Conservation (phyloP, 2,797 vertebrate genomes). For the Pseudocheirus occidentalis region DNA sequence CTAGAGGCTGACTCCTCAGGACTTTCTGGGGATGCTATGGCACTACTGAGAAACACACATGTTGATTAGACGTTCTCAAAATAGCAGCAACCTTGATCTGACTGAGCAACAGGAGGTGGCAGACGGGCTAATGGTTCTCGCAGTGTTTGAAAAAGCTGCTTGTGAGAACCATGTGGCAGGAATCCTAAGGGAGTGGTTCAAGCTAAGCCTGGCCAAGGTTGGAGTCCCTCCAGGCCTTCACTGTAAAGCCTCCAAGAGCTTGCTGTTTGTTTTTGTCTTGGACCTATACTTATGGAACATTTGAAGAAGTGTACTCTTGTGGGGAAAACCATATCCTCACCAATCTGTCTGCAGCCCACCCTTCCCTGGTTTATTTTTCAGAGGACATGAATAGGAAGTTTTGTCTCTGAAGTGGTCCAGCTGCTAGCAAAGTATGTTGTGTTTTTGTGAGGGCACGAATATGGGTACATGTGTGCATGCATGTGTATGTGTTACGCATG, state of each 20-base stretch:
- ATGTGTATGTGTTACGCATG: neutral
- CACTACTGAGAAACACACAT: constrained; percentile 38
- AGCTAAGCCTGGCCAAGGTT: neutral
- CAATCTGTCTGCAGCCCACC: neutral
- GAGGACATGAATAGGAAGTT: constrained; percentile 34
- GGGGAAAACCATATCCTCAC: neutral
- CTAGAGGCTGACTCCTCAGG: constrained; percentile 38
- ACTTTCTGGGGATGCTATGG: constrained; percentile 5
- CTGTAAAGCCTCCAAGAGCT: constrained; percentile 46
- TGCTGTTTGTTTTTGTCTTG: constrained; percentile 23
- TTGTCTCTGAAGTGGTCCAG: constrained; percentile 13
- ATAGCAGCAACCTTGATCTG: constrained; percentile 48
- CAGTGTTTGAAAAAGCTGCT: neutral
- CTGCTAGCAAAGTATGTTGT: neutral
- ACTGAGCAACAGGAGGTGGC: constrained; percentile 28
- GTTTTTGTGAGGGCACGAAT: neutral
- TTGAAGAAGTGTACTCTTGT: constrained; percentile 28
- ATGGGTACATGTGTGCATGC: neutral
- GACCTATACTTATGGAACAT: constrained; percentile 11
- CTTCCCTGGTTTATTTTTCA: constrained; percentile 44
- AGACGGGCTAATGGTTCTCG: constrained; percentile 33
- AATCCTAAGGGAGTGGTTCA: neutral
- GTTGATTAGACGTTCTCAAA: constrained; percentile 57
- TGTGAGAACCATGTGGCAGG: constrained; percentile 8
- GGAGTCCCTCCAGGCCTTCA: constrained; percentile 6